Evolutionary conservation across 2,113 vertebrate genomes (phyloP), one percentile per base, ranked within the genome.

Genomic region (Leucosticte australis): DNA sequence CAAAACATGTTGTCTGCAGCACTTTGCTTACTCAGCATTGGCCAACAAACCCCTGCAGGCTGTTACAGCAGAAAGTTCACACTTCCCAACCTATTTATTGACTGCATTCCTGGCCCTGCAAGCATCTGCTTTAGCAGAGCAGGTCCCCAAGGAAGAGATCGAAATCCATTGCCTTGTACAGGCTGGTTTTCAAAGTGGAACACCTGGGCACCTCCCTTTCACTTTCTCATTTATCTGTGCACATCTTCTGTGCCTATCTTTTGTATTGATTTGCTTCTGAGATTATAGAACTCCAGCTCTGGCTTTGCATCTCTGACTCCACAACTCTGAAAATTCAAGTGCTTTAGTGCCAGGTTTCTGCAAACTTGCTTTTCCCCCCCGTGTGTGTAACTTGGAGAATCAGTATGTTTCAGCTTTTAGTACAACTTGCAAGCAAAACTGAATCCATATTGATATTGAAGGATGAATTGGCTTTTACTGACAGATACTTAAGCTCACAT

Each of bases 401-500:
- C 46, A 89, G 23, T 33, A 52, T 60, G 47, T 89, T 85, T 80
- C 59, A 73, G 82, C 53, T 86, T 83, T 83, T 76, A 60, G 62
- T 37, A 37, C 0, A 2, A 83, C 62, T 94, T 92, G 82, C 47
- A 42, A 83, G 81, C 31, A 79, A 85, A 87, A 87, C 70, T 52
- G 41, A 83, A 74, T 59, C 62, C 65, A 69, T 94, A 78, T 76
- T 83, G 89, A 52, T 87, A 47, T 37, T 33, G 70, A 89, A 81
- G 59, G 47, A 59, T 56, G 47, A 71, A 87, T n/a, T 87, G 87
- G 39, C 53, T 89, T 68, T 86, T 81, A 83, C 64, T 93, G 93
- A 75, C 90, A 90, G 93, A 83, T 90, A 74, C 85, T 96, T 96
- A 83, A 92, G 53, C 80, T 92, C 76, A 90, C 60, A 91, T 90